Evolutionary conservation across 2,888 invertebrate species (phyloP).

Genomic region (Xylota sylvarum): DNA sequence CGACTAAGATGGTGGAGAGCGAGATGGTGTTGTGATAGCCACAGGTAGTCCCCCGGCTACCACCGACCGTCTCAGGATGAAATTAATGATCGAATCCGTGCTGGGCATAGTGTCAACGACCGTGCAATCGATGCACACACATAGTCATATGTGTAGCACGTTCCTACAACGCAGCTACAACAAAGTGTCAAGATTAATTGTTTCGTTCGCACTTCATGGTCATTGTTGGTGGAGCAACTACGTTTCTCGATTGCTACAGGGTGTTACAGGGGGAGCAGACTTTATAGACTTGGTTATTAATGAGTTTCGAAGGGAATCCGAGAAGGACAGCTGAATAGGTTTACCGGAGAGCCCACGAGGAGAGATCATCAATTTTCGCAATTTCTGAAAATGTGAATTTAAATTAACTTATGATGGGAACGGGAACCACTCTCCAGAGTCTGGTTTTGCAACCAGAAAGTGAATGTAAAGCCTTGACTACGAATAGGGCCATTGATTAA

Average conservation of each 20-base stretch:
- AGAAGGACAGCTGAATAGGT: slow-evolving; percentile 34
- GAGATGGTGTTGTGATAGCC: slow-evolving; percentile 83
- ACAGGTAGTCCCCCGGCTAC: slow-evolving; percentile 80
- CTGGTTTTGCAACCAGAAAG: slow-evolving; percentile 5
- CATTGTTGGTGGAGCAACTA: slow-evolving; percentile 32
- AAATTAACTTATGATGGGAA: slow-evolving; percentile 62
- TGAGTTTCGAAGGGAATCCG: slow-evolving; percentile 43
- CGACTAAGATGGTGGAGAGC: no score
- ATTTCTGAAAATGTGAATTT: slow-evolving; percentile 48
- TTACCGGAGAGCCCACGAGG: neutral
- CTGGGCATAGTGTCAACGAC: slow-evolving; percentile 71
- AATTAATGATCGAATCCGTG: slow-evolving; percentile 74
- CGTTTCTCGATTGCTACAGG: neutral
- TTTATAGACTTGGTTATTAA: slow-evolving; percentile 67
- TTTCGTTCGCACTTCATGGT: slow-evolving; percentile 82
- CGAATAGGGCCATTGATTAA: neutral
- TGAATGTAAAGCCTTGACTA: neutral
- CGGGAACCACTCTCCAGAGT: slow-evolving; percentile 17
- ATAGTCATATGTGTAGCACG: slow-evolving; percentile 8
- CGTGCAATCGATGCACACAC: slow-evolving; percentile 59
- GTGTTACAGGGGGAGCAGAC: slow-evolving; percentile 1
- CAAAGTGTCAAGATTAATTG: slow-evolving; percentile 84
- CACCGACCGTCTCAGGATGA: slow-evolving; percentile 47
- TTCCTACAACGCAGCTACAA: slow-evolving; percentile 11
- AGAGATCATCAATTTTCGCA: slow-evolving; percentile 62